Evolutionary conservation across 2,888 invertebrate species (phyloP), one percentile per base, ranked within the genome.

Genomic region (Mythimna vitellina): DNA sequence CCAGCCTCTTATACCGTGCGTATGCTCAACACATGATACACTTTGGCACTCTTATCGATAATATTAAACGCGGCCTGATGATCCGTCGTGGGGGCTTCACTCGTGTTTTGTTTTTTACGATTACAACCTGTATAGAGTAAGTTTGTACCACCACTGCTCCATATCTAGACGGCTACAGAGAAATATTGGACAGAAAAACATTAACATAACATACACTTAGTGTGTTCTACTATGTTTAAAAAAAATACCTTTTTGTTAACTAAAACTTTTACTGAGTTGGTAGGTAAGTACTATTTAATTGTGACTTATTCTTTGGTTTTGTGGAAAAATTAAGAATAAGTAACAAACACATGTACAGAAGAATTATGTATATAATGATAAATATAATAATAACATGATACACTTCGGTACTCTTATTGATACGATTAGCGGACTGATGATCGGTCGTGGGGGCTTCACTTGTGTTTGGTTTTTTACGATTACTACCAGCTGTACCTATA

Each of bases 1-100:
- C 91, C 88, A 90, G 94, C 94, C 89, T 95, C 94, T 96, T 96
- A 96, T 96, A 96, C 91, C 76, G 57, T 69, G 78, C 83, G 82
- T 84, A 82, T 78, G 69, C 66, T 66, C 77, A 80, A 82, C 80
- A 82, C 78, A 85, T 82, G 81, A 82, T 85, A 84, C 71, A 83
- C 88, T 90, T 90, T 88, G 89, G 88, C 91, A 87, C 83, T 89
- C 90, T 90, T 89, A 88, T 89, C 90, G 89, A 89, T 89, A 81
- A 74, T 63, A 81, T 70, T 80, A 78, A 80, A 88, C 84, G 89
- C 86, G 87, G 86, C 85, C 83, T 83, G 75, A 54, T 66, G 35
- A 76, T 84, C 73, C 79, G 81, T 81, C 69, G 81, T 76, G 86
- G 84, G 73, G 85, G 82, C 81, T 87, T 75, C 38, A 67, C 51